Base-by-base conservation (phyloP, 92 coral and sea anemone genomes). In the Epizoanthus illoricatus region DNA sequence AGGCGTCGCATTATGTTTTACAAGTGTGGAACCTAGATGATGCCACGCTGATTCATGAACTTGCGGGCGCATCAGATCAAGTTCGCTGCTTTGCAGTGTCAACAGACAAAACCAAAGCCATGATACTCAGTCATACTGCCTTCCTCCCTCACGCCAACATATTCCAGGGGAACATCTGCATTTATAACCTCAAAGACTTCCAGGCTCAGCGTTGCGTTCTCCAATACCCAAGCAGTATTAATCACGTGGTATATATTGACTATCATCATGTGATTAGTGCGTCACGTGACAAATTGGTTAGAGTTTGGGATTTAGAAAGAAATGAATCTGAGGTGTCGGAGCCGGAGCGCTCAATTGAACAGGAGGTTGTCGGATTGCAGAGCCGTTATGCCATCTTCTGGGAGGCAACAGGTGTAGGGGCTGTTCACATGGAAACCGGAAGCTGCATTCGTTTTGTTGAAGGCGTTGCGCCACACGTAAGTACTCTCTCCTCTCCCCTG, bases 231-330 rank as follows among this genome's bases (percentile, higher is more conserved):
- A 91, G 94, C 75, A 85, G 70, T 47, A 91, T 91, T 49, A 81
- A 88, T 61, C 85, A 89, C 45, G 78, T 88, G 76, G 85, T 75
- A 49, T 91, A 85, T 19, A 75, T 91, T 15, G 92, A 89, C 75
- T 64, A 66, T 47, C 90, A 84, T 74, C 90, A 86, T 72, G 89
- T 91, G 45, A 73, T 88, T 49, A 88, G 87, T 69, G 89, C 94
- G 64, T 91, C 94, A 11, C 86, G 87, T 73, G 94, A 91, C 88
- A 91, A 91, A 21, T 54, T 91, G 40, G 88, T 91, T 2, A 84
- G 94, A 5, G 84, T 91, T 9, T 91, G 94, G 94, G 94, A 91
- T 81, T 69, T 91, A 21, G 84, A 89, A 56, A 89, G 90, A 43
- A 73, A 86, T 67, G 65, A 73, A 20, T 11, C 65, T 18, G 36